phyloP scores from a whole-genome alignment of 2,888 invertebrate genomes.

The Dyspetes luteomarginatus region DNA sequence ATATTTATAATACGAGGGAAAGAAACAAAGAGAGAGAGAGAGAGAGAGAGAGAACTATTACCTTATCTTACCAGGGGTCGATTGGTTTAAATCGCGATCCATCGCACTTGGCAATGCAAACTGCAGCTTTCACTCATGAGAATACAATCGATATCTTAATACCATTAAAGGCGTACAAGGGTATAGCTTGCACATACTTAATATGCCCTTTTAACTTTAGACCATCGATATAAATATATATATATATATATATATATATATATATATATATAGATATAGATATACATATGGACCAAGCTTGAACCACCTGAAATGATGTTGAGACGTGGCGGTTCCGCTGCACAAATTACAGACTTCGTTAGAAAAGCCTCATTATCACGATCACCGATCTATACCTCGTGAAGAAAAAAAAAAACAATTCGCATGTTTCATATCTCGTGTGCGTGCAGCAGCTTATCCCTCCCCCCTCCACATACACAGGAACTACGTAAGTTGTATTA shows the following conservation, averaged over 20 bases:
- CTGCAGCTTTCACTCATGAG: no score
- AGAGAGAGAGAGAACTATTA: constrained; percentile 64
- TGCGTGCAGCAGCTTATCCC: constrained; percentile 70
- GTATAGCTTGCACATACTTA: no score
- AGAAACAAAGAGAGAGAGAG: not conserved
- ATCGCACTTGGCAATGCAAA: constrained; percentile 71
- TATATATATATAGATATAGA: constrained; percentile 9
- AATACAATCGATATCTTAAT: no score
- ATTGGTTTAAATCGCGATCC: constrained; percentile 77
- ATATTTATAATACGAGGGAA: no score
- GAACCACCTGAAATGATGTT: constrained; percentile 58
- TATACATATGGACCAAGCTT: constrained; percentile 17
- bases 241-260: not conserved
- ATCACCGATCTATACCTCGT: constrained; percentile 74
- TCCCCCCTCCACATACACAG: constrained; percentile 6
- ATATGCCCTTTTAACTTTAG: no score
- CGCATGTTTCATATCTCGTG: constrained; percentile 77
- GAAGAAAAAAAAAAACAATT: constrained; percentile 76
- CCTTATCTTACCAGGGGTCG: constrained; percentile 69
- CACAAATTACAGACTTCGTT: constrained; percentile 81
- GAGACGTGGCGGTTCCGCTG: constrained; percentile 64
- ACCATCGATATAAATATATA: no score
- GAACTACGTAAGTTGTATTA: not conserved
- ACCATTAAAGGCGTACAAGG: no score
- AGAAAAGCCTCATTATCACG: constrained; percentile 78